These are phyloP conservation scores for Diabrotica virgifera DNA, from an alignment of 1,140 invertebrate genomes.

Conservation along the genomic window DNA sequence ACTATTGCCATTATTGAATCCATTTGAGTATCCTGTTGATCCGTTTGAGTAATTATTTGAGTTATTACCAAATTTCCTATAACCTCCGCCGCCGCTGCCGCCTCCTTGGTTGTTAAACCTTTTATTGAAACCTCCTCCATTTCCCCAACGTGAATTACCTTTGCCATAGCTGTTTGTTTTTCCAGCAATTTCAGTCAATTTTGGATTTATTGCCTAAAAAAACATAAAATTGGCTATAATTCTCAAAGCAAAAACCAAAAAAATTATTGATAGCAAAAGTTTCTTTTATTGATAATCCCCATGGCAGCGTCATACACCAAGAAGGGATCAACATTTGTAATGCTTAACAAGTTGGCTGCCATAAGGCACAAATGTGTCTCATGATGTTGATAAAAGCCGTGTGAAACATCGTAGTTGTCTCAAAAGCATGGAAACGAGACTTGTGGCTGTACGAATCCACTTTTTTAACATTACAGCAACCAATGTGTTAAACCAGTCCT, in stretches of 20 bases:
- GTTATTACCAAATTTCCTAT: background rate
- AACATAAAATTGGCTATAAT: background rate
- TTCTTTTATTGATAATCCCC: too few relatives aligned
- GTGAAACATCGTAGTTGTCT: too few relatives aligned
- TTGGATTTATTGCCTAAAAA: conserved; percentile 24
- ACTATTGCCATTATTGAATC: background rate
- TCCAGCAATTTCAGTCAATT: conserved; percentile 24
- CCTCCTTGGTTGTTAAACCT: background rate
- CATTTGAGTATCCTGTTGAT: background rate
- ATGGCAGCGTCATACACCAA: too few relatives aligned
- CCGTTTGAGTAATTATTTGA: background rate
- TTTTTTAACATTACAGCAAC: too few relatives aligned
- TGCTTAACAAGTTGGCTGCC: too few relatives aligned
- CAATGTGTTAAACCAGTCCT: too few relatives aligned
- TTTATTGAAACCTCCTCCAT: conserved; percentile 11
- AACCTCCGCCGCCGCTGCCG: too few relatives aligned
- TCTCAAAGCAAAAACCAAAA: background rate
- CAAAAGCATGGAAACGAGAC: too few relatives aligned
- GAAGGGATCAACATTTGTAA: background rate
- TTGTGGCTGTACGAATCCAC: too few relatives aligned
- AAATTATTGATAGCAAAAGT: background rate
- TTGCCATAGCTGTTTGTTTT: conserved; percentile 19
- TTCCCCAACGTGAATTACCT: conserved; percentile 9
- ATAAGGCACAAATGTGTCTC: too few relatives aligned
- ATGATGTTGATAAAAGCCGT: too few relatives aligned